phyloP scores from a whole-genome alignment of 2,888 invertebrate genomes.

The Eupithecia subfuscata region DNA sequence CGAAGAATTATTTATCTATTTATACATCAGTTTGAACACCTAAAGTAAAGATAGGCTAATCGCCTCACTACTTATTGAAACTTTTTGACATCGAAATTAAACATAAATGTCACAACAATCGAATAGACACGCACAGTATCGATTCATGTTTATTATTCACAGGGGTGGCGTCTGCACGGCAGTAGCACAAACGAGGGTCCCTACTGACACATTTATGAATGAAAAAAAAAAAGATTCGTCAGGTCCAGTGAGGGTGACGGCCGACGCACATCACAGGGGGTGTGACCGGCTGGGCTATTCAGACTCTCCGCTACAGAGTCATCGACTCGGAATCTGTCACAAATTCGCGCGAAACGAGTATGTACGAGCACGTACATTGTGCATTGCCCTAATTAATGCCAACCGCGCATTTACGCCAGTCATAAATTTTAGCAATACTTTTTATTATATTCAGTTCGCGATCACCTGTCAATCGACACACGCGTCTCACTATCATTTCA shows the following conservation, averaged over 20 bases:
- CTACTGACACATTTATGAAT: slow-evolving; percentile 70
- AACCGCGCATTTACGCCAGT: too few species aligned
- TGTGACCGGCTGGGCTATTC: too few species aligned
- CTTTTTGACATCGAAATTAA: slow-evolving; percentile 30
- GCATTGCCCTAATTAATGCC: too few species aligned
- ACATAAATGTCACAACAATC: slow-evolving; percentile 38
- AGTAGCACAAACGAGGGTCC: slow-evolving; percentile 57
- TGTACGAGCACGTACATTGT: too few species aligned
- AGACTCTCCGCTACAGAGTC: too few species aligned
- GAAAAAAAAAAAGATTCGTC: slow-evolving; percentile 57
- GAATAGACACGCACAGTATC: slow-evolving; percentile 38
- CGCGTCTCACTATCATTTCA: too few species aligned
- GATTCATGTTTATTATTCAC: slow-evolving; percentile 45
- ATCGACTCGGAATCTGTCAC: too few species aligned
- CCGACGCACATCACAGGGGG: slow-evolving; percentile 14
- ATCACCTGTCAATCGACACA: too few species aligned
- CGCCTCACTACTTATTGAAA: slow-evolving; percentile 22
- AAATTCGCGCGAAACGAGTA: too few species aligned
- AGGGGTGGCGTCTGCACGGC: slow-evolving; percentile 52
- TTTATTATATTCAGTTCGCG: too few species aligned
- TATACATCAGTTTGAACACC: slow-evolving; percentile 7
- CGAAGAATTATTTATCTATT: background rate
- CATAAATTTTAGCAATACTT: too few species aligned
- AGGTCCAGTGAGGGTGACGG: slow-evolving; percentile 49
- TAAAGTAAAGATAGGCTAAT: slow-evolving; percentile 10